Evolutionary conservation across 1,140 invertebrate genomes (phyloP).

Genomic region (Caenorhabditis briggsae): DNA sequence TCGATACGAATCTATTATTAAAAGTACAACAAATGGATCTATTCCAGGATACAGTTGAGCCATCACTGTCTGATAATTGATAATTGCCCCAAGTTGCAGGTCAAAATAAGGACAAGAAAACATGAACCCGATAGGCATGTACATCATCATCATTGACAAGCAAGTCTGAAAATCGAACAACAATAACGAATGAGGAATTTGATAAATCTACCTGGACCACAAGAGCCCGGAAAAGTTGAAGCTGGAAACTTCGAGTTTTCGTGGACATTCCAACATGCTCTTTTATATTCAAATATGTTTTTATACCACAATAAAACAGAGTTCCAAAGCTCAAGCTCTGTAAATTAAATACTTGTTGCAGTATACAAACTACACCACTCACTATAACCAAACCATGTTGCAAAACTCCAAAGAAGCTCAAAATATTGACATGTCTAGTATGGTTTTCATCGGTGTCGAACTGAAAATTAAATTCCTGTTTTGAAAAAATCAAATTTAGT

Average conservation of each 20-base stretch:
- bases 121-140: background rate
- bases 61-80: background rate
- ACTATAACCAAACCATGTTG: conserved; percentile 13
- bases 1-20: background rate
- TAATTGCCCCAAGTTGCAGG: background rate
- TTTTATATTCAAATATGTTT: background rate
- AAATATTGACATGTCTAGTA: background rate
- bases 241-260: background rate
- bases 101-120: background rate
- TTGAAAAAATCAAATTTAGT: too few relatives aligned
- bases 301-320: conserved; percentile 2
- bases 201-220: background rate
- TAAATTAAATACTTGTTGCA: background rate
- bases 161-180: background rate
- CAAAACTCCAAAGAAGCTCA: background rate
- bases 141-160: background rate
- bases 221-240: conserved; percentile 20
- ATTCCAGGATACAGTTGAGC: conserved; percentile 12
- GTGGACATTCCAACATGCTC: background rate
- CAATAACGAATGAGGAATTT: background rate
- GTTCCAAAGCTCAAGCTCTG: background rate
- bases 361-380: background rate
- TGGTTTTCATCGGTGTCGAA: conserved; percentile 42
- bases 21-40: background rate
- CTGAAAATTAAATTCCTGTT: background rate